Evolutionary conservation across 2,797 vertebrate genomes (phyloP).

Genomic region (Malacoraja senta): DNA sequence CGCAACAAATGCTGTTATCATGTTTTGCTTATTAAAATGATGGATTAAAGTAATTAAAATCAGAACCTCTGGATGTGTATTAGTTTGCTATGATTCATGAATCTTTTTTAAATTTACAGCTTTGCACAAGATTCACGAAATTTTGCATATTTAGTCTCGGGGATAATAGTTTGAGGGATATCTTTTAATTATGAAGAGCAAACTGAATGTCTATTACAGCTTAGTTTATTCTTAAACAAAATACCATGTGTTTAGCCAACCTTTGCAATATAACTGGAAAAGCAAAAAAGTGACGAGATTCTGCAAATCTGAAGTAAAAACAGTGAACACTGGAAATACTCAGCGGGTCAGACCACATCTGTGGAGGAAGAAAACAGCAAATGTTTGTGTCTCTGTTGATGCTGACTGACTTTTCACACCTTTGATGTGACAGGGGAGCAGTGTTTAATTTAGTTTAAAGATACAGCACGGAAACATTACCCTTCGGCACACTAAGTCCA

Average conservation of each 20-base stretch:
- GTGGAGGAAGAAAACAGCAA: too few species aligned
- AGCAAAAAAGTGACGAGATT: too few species aligned
- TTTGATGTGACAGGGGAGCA: too few species aligned
- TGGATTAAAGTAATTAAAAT: slow-evolving; percentile 29
- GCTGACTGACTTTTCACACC: too few species aligned
- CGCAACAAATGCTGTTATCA: background rate
- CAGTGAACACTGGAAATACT: too few species aligned
- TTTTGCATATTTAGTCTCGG: background rate
- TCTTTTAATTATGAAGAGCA: slow-evolving; percentile 21
- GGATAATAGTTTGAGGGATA: background rate
- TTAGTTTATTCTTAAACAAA: background rate
- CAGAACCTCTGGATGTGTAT: slow-evolving; percentile 4
- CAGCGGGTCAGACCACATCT: too few species aligned
- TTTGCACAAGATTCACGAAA: background rate
- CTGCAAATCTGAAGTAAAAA: too few species aligned
- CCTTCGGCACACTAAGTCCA: too few species aligned
- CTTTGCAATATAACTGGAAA: background rate
- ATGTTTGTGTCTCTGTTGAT: too few species aligned
- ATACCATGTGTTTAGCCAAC: slow-evolving; percentile 12
- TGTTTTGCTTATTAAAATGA: slow-evolving; percentile 27
- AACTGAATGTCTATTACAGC: slow-evolving; percentile 2
- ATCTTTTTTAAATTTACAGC: background rate
- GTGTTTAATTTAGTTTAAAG: too few species aligned
- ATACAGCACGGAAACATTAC: too few species aligned
- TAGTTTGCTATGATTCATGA: slow-evolving; percentile 8